phyloP scores from a whole-genome alignment of 2,797 vertebrate species.

The Synanceia verrucosa region DNA sequence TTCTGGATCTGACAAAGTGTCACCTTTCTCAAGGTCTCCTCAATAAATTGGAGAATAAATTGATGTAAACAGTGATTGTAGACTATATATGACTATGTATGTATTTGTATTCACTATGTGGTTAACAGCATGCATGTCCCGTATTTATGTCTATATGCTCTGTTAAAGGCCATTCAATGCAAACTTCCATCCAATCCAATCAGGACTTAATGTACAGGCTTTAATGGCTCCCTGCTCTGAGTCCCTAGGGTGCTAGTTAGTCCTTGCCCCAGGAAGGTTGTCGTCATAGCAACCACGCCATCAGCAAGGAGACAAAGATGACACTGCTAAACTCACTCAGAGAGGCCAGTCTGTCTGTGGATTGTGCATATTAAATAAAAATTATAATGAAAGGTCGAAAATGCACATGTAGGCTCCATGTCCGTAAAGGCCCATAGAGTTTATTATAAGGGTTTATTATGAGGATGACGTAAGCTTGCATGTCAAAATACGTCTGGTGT shows the following conservation, averaged over 20 bases:
- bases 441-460: conserved; percentile 18
- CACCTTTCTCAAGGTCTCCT: not conserved
- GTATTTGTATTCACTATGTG: not conserved
- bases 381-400: not conserved
- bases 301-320: conserved; percentile 62
- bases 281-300: conserved; percentile 85
- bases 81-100: not conserved
- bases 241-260: conserved; percentile 70
- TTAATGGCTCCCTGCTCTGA: conserved; percentile 29
- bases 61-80: not conserved
- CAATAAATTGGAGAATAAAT: not conserved
- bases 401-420: not conserved
- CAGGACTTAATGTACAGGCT: conserved; percentile 32
- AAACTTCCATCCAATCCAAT: not conserved
- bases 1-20: not conserved
- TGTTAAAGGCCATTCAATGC: not conserved
- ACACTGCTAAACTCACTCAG: conserved; percentile 46
- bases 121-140: not conserved
- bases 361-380: not conserved
- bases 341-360: not conserved
- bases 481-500: too few relatives aligned
- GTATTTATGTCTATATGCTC: not conserved
- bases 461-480: conserved; percentile 30
- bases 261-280: conserved; percentile 79
- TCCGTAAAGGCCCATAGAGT: conserved; percentile 11